A percentile compares a stretch with the other conserved stretches of the same genome.
These are phyloP conservation scores for Aplodontia rufa DNA, from an alignment of 2,113 vertebrate species.

Conservation along the genomic window DNA sequence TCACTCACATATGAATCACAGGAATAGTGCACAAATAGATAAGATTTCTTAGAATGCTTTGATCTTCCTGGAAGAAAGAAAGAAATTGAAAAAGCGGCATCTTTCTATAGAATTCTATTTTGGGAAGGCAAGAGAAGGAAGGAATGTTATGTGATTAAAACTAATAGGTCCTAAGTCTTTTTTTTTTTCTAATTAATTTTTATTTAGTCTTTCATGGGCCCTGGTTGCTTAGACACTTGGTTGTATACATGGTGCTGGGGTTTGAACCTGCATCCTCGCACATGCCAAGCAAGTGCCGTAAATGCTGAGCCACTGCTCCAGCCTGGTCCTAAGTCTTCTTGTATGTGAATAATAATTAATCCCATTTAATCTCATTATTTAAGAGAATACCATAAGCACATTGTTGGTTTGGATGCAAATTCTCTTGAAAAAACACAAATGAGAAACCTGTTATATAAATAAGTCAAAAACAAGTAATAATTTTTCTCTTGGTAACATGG, in stretches of 20 bases:
- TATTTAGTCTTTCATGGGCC: too few relatives aligned
- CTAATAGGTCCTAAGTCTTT: neutral
- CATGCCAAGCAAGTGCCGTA: too few relatives aligned
- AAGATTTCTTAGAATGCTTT: neutral
- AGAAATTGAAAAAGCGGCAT: neutral
- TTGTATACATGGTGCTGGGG: too few relatives aligned
- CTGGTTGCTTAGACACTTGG: too few relatives aligned
- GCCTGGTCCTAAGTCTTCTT: neutral
- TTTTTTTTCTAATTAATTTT: too few relatives aligned
- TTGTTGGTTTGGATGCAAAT: conserved; percentile 6
- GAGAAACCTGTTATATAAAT: neutral
- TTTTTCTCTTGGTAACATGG: neutral
- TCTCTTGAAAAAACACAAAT: neutral
- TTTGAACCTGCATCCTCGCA: too few relatives aligned
- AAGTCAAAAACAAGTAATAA: neutral
- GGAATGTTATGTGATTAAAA: neutral
- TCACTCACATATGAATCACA: neutral
- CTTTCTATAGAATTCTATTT: neutral
- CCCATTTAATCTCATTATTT: neutral
- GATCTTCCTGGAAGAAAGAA: neutral
- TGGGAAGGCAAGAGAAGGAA: neutral
- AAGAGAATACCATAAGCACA: neutral
- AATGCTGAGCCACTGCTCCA: too few relatives aligned
- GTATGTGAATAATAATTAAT: neutral
- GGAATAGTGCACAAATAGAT: neutral